A percentile compares a stretch with the other conserved stretches of the same genome.
Conservation (phyloP, 1,140 invertebrate species). For the Lepidurus apus region DNA sequence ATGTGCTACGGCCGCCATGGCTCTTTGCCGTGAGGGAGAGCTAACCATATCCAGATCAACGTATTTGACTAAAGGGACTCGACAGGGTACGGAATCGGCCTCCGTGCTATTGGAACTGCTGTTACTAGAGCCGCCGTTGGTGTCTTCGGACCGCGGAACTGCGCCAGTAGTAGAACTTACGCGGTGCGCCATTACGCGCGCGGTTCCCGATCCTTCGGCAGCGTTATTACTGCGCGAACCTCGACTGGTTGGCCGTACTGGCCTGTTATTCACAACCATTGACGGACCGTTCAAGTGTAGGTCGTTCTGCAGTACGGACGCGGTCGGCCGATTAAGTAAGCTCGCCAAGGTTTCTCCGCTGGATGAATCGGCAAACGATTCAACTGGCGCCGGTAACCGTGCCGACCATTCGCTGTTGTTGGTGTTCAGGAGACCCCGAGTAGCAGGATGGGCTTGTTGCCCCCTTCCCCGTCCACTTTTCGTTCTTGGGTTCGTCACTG, state of each 20-base stretch:
- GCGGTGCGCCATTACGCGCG: not conserved
- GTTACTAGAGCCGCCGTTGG: not conserved
- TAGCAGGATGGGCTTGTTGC: not conserved
- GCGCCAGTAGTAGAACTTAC: not conserved
- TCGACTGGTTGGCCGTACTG: not conserved
- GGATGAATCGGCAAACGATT: not conserved
- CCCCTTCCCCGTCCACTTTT: constrained; percentile 23
- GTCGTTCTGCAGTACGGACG: constrained; percentile 12
- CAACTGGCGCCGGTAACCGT: not conserved
- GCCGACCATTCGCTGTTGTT: not conserved
- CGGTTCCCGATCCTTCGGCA: not conserved
- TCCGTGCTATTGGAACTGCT: not conserved
- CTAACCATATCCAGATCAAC: constrained; percentile 35
- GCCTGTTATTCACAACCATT: not conserved
- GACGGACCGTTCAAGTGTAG: not conserved
- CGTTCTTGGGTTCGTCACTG: not conserved
- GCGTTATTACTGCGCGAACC: not conserved
- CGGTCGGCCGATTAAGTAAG: not conserved
- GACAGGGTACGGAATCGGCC: not conserved
- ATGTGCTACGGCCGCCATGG: not conserved
- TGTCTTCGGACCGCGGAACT: not conserved
- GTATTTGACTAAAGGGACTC: constrained; percentile 34
- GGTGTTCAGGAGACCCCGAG: not conserved
- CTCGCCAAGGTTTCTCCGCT: constrained; percentile 6
- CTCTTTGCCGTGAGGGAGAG: constrained; percentile 27